Evolutionary conservation across 2,888 invertebrate genomes (phyloP).

Genomic region (Dilophus febrilis): DNA sequence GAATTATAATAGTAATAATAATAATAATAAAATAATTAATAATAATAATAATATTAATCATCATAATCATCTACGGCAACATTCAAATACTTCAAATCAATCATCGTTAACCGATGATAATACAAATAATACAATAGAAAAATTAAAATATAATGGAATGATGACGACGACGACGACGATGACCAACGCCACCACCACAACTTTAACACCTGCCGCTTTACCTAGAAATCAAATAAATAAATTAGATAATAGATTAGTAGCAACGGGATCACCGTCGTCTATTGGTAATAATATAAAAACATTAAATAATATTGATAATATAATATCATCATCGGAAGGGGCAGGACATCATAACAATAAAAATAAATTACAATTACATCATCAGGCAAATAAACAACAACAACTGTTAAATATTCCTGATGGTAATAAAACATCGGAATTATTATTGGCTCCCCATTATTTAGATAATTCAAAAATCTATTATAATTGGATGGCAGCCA

Average conservation of each 20-base stretch:
- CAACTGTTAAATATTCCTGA: slow-evolving; percentile 27
- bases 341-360: slow-evolving; percentile 6
- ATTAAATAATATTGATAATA: no score
- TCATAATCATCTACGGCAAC: slow-evolving; percentile 15
- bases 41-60: not conserved
- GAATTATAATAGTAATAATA: no score
- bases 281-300: not conserved
- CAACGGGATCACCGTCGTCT: not conserved
- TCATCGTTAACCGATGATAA: no score
- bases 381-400: slow-evolving; percentile 5
- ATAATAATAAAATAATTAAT: slow-evolving; percentile 4
- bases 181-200: not conserved
- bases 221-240: no score
- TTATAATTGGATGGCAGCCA: slow-evolving; percentile 32
- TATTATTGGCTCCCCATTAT: slow-evolving; percentile 59
- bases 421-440: slow-evolving; percentile 61
- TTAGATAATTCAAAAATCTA: slow-evolving; percentile 32
- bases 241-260: no score
- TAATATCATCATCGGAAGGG: no score
- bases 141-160: slow-evolving; percentile 29
- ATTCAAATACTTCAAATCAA: slow-evolving; percentile 15
- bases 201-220: not conserved
- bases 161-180: slow-evolving; percentile 25
- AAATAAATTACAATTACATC: slow-evolving; percentile 10
- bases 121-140: slow-evolving; percentile 4